phyloP scores from a whole-genome alignment of 2,888 invertebrate species.

The Himalopsyche japonica region DNA sequence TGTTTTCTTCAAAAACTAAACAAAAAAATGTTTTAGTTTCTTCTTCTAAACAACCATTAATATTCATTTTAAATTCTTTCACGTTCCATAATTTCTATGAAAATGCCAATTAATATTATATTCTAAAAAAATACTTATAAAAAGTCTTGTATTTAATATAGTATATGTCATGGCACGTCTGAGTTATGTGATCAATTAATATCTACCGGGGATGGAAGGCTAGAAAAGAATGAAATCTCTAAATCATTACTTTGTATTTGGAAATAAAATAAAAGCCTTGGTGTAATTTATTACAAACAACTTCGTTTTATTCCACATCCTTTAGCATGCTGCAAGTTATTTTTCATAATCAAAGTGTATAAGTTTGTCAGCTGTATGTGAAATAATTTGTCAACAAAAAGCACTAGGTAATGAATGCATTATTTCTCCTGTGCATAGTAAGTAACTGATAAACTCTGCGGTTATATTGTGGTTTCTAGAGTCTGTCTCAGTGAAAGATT shows the following conservation, averaged over 20 bases:
- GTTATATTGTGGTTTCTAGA: too few species aligned
- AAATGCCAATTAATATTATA: constrained; percentile 40
- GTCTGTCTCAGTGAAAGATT: too few species aligned
- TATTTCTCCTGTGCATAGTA: too few species aligned
- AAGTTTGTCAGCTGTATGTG: too few species aligned
- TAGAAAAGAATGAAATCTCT: constrained; percentile 46
- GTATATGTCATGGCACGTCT: constrained; percentile 34
- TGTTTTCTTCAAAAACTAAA: constrained; percentile 10
- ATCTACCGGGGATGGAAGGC: constrained; percentile 23
- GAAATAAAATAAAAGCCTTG: constrained; percentile 60
- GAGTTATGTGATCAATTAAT: constrained; percentile 33
- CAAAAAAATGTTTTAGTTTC: constrained; percentile 8
- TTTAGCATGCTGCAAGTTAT: not conserved
- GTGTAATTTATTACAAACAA: constrained; percentile 58
- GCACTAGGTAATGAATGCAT: too few species aligned
- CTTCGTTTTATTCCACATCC: constrained; percentile 25
- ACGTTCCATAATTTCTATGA: constrained; percentile 34
- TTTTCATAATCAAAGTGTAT: not conserved
- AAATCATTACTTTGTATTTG: constrained; percentile 57
- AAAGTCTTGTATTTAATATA: constrained; percentile 28
- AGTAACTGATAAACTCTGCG: too few species aligned
- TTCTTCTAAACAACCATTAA: constrained; percentile 20
- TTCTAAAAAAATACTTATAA: constrained; percentile 35
- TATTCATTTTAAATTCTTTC: constrained; percentile 21
- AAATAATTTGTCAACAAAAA: too few species aligned